Conservation (phyloP, 2,113 vertebrate species). For the Lasiurus borealis region DNA sequence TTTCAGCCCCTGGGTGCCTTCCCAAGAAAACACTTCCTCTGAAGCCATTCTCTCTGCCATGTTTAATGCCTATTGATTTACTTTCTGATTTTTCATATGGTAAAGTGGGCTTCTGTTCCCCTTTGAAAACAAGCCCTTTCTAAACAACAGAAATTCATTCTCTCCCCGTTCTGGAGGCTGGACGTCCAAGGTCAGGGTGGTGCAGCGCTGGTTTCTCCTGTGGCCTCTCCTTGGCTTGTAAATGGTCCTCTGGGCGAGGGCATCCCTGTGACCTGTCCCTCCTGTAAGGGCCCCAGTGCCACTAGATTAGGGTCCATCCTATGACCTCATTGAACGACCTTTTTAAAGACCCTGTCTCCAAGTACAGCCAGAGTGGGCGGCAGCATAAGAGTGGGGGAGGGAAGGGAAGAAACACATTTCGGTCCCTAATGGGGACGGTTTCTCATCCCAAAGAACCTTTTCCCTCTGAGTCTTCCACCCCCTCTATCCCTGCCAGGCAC, state of each 20-base stretch:
- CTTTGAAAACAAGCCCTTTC: neutral
- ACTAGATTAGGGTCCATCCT: too few species aligned
- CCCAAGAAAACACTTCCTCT: neutral
- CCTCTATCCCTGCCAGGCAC: too few species aligned
- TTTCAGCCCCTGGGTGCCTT: neutral
- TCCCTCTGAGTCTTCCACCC: too few species aligned
- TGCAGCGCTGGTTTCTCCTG: neutral
- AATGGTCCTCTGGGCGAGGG: fast-evolving
- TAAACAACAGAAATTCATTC: neutral
- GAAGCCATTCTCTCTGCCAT: neutral
- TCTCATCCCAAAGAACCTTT: too few species aligned
- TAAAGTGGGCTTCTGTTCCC: neutral
- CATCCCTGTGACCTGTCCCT: neutral
- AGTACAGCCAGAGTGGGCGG: too few species aligned
- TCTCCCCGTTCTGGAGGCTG: too few species aligned
- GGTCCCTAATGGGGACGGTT: too few species aligned
- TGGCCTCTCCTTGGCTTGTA: neutral
- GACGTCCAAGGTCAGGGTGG: neutral
- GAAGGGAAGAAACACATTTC: too few species aligned
- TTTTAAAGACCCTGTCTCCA: too few species aligned
- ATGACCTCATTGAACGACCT: too few species aligned
- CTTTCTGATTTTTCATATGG: neutral
- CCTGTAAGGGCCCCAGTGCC: too few species aligned
- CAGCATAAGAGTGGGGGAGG: too few species aligned
- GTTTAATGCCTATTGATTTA: neutral